Conservation (phyloP, 2,797 vertebrate genomes). For the Acrocephalus scirpaceus region DNA sequence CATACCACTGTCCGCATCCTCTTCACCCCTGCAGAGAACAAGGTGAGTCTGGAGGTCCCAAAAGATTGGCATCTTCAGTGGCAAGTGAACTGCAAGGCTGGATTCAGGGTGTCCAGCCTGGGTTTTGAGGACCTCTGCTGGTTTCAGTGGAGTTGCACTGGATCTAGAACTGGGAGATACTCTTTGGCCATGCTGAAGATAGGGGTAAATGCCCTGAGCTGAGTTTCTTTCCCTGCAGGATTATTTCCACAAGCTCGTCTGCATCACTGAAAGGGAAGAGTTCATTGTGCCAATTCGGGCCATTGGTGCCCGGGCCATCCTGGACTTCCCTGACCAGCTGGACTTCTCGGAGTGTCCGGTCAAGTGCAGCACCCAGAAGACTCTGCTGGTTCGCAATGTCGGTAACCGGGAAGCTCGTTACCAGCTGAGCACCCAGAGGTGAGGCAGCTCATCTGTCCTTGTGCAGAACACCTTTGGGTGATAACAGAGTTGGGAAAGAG, state of each 20-base stretch:
- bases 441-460: too few relatives aligned
- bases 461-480: neutral
- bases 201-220: neutral
- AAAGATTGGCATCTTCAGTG: neutral
- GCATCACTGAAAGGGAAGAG: too few relatives aligned
- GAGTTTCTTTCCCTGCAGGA: neutral
- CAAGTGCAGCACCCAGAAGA: too few relatives aligned
- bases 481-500: neutral
- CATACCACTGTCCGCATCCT: fast-evolving
- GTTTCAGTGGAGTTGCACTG: neutral
- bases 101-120: neutral
- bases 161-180: neutral
- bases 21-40: neutral
- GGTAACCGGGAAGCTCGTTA: too few relatives aligned
- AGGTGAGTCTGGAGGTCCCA: neutral
- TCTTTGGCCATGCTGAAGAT: neutral
- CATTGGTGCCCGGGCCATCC: too few relatives aligned
- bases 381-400: too few relatives aligned
- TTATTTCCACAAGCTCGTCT: too few relatives aligned
- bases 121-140: neutral
- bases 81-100: neutral
- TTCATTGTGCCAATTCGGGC: too few relatives aligned
- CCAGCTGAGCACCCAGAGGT: too few relatives aligned
- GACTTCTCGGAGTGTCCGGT: too few relatives aligned
- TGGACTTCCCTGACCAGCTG: too few relatives aligned